These are phyloP conservation scores for Mixornis gularis DNA, from an alignment of 2,113 vertebrate species.

Conservation along the genomic window DNA sequence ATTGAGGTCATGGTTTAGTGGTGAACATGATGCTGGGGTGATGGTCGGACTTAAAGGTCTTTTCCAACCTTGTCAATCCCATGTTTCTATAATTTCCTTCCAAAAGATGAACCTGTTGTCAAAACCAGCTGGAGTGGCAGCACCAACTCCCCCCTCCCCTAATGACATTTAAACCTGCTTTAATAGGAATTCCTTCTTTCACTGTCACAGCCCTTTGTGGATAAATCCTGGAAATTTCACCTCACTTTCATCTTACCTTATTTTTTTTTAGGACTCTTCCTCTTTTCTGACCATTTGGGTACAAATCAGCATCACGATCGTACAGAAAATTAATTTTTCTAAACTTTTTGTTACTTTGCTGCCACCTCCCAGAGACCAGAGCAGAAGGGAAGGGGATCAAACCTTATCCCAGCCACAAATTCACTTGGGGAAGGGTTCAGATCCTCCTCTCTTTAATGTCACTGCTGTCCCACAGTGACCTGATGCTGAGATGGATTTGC, in stretches of 20 bases:
- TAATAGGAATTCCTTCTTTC: neutral
- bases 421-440: constrained; percentile 7
- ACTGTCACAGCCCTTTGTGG: neutral
- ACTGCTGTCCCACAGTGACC: constrained; percentile 55
- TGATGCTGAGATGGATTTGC: constrained; percentile 49
- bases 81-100: neutral
- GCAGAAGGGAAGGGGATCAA: neutral
- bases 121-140: neutral
- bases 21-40: neutral
- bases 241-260: neutral
- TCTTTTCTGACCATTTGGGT: neutral
- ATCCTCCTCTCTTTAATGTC: constrained; percentile 55
- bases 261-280: neutral
- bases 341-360: neutral
- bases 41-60: neutral
- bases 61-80: neutral
- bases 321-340: neutral
- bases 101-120: neutral
- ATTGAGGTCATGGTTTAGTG: neutral
- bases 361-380: neutral
- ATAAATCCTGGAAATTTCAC: neutral
- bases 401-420: constrained; percentile 10
- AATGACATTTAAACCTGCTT: neutral
- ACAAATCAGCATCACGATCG: neutral
- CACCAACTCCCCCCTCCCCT: neutral